Evolutionary conservation across 92 coral and sea anemone species (phyloP), one percentile per base, ranked within the genome.

Genomic region (Phenganax marumi): DNA sequence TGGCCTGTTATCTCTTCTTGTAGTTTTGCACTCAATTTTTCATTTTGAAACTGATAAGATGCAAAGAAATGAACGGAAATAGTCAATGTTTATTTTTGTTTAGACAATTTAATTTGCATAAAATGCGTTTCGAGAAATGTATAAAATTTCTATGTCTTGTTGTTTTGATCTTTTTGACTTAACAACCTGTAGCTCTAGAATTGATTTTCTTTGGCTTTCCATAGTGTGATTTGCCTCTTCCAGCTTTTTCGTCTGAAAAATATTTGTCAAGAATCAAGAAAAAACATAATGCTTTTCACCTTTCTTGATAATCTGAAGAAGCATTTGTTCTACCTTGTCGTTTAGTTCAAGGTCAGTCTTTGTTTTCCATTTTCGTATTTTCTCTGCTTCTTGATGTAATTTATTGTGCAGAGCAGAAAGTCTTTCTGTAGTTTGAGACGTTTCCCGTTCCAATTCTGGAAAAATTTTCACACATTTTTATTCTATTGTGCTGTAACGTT

Each of bases 321-420:
- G 52, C n/a, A 21, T 52, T 14, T 33, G 13, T 61, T 18, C 47
- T 60, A 95, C 98, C 97, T 95, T 95, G 71, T 92, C 97, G 72
- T 92, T 95, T 43, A 95, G 69, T 52, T 95, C 98, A 80, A 95
- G 83, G 81, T 95, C 98, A 80, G 97, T 95, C 10, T 93, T 89
- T 48, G 96, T 92, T 79, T 95, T 92, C 98, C 98, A 95, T 73
- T 90, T 91, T 50, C 98, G 85, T 86, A 95, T 95, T 75, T 95
- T 95, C 68, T 95, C 98, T 24, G 98, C 98, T 83, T 95, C 98
- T 75, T 92, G 97, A 73, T 95, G 98, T 43, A 95, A 90, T 64
- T 92, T 92, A 52, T 90, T 87, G 86, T 95, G 98, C 10, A 95
- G 91, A 69, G 98, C 90, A n/a, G 93, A 93, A 33, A 95, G 83